Base-by-base conservation (phyloP, 2,888 invertebrate species). In the Thymelicus acteon region DNA sequence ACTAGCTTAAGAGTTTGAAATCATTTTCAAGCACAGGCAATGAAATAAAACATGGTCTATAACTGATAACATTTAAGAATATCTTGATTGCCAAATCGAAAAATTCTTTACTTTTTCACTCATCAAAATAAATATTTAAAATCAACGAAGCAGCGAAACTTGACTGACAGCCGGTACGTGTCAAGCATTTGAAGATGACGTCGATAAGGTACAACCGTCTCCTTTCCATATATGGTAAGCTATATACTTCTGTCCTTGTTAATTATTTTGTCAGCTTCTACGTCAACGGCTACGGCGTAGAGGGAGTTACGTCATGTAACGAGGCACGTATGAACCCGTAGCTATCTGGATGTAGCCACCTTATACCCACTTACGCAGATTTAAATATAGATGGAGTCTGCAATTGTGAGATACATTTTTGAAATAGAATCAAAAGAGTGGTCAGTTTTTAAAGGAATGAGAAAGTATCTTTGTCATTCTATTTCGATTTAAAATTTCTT, bases 171-270 rank as follows among this genome's bases (percentile, higher is more conserved):
- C 77, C 82, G 88, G 83, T 94, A 93, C 91, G 81, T 85, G 78
- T 85, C 88, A 86, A 81, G 78, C 86, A 83, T 86, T 92, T 80
- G 83, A 90, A 90, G 93, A 89, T 89, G 92, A 88, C 87, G 83
- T 80, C 81, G 84, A 89, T 81, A 82, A 85, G 77, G 80, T 87
- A 85, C 82, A 81, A 86, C 89, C 87, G 82, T 93, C 93, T 90
- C 88, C 83, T 88, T 94, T 88, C 84, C 82, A 82, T 90, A 82
- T 85, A 90, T 79, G 85, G 89, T 83, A 85, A 87, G 84, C 83
- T 86, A 81, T 81, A 86, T 91, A 82, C 81, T 68, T 80, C 90
- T 85, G 79, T 91, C 91, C 82, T 84, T 85, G 77, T 88, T 84
- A 84, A 85, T 85, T 82, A 81, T 71, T 83, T 85, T 84, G 83